Conservation (phyloP, 2,797 vertebrate genomes). For the Coilia nasus region DNA sequence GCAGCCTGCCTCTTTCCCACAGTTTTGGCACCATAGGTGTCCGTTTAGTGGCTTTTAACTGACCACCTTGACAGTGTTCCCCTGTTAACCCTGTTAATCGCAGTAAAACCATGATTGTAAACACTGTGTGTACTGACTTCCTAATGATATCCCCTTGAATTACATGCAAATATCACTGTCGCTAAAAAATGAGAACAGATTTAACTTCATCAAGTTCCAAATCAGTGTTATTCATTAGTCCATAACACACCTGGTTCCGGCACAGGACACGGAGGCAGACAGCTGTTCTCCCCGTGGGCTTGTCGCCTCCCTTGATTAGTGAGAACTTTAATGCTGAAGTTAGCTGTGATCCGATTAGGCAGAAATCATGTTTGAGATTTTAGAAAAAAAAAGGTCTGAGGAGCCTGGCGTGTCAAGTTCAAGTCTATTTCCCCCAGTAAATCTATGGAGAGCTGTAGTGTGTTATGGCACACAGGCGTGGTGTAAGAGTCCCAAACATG, state of each 20-base stretch:
- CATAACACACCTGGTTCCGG: background rate
- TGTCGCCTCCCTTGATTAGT: background rate
- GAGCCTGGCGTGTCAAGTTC: background rate
- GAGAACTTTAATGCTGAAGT: background rate
- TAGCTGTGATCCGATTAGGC: background rate
- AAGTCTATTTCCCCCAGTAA: background rate
- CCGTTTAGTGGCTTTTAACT: slow-evolving; percentile 8
- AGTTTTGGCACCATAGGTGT: background rate
- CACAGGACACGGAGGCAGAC: background rate
- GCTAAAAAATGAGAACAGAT: background rate
- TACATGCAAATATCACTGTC: background rate
- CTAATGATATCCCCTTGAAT: background rate
- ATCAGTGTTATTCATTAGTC: background rate
- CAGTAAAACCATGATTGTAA: background rate
- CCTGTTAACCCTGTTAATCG: background rate
- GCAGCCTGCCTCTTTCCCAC: background rate
- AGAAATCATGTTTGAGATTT: background rate
- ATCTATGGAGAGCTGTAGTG: background rate
- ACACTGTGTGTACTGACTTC: background rate
- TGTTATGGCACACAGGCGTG: slow-evolving; percentile 66
- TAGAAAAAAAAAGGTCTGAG: background rate
- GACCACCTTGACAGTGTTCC: background rate
- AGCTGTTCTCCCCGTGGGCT: slow-evolving; percentile 12
- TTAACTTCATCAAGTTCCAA: background rate
- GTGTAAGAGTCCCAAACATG: slow-evolving; percentile 73